Evolutionary conservation across 2,797 vertebrate species (phyloP).

Genomic region (Harpagifer antarcticus): DNA sequence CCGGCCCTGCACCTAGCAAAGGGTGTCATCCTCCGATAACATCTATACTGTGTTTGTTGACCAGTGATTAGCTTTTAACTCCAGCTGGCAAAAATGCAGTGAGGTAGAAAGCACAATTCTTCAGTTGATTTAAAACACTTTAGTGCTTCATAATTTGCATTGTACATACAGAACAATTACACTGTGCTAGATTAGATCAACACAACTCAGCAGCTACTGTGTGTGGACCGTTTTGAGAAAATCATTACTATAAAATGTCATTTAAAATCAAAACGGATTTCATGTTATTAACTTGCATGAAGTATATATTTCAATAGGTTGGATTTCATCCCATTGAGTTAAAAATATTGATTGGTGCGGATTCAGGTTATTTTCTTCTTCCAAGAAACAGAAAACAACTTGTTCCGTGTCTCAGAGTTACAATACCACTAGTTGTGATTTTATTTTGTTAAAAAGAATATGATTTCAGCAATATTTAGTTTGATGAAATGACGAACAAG

Average conservation of each 20-base stretch:
- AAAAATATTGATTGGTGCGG: background rate
- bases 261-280: background rate
- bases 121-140: background rate
- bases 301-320: background rate
- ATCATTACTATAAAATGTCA: slow-evolving; percentile 3
- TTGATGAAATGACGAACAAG: too few species aligned
- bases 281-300: background rate
- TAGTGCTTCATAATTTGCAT: background rate
- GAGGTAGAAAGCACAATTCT: background rate
- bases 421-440: background rate
- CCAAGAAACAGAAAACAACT: background rate
- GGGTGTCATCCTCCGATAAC: slow-evolving; percentile 4
- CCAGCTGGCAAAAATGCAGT: background rate
- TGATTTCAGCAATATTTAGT: too few species aligned
- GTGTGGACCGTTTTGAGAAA: background rate
- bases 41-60: slow-evolving; percentile 12
- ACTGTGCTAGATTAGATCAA: background rate
- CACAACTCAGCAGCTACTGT: background rate
- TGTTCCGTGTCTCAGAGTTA: background rate
- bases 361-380: background rate
- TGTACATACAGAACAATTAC: background rate
- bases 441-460: background rate
- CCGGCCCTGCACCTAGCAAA: background rate
- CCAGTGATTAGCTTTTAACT: slow-evolving; percentile 12
- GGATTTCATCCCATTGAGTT: background rate